A percentile compares a stretch with the other conserved stretches of the same genome.
phyloP scores from a whole-genome alignment of 2,888 invertebrate species.

The Catocala sponsa region DNA sequence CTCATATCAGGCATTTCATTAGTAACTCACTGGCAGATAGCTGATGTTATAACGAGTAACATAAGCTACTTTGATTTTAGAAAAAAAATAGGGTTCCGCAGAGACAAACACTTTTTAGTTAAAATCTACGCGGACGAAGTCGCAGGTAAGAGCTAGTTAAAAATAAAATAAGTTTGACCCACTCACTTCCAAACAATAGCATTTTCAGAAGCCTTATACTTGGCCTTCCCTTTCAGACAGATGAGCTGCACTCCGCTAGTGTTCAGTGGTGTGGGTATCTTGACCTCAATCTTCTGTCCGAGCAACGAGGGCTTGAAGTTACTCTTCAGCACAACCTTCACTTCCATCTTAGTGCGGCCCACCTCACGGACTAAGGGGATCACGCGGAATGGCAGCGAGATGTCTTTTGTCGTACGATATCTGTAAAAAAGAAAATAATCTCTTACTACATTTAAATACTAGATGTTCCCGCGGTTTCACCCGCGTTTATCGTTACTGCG shows the following conservation, averaged over 20 bases:
- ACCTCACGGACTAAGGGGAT: slow-evolving; percentile 99
- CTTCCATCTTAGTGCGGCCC: slow-evolving; percentile 99
- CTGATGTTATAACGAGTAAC: too few species aligned
- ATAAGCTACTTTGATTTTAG: too few species aligned
- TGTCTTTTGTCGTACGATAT: slow-evolving; percentile 99
- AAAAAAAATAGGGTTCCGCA: too few species aligned
- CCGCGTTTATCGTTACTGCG: too few species aligned
- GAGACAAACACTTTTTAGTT: too few species aligned
- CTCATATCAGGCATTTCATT: too few species aligned
- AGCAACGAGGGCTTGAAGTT: slow-evolving; percentile 99
- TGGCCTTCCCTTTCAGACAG: slow-evolving; percentile 99
- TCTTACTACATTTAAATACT: too few species aligned
- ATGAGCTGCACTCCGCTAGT: slow-evolving; percentile 99
- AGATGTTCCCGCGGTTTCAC: too few species aligned
- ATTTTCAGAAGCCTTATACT: slow-evolving; percentile 99
- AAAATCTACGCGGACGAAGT: too few species aligned
- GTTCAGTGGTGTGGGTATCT: slow-evolving; percentile 99
- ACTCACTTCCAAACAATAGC: slow-evolving; percentile 98
- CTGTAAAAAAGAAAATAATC: slow-evolving; percentile 73
- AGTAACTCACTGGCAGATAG: too few species aligned
- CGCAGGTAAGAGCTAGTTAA: too few species aligned
- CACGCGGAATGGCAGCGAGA: slow-evolving; percentile 99
- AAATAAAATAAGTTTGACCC: neutral
- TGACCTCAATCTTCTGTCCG: slow-evolving; percentile 99
- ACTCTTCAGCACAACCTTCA: slow-evolving; percentile 99